A percentile compares a stretch with the other conserved stretches of the same genome.
These are phyloP conservation scores for Sylvia atricapilla DNA, from an alignment of 2,113 vertebrate genomes.

Conservation along the genomic window DNA sequence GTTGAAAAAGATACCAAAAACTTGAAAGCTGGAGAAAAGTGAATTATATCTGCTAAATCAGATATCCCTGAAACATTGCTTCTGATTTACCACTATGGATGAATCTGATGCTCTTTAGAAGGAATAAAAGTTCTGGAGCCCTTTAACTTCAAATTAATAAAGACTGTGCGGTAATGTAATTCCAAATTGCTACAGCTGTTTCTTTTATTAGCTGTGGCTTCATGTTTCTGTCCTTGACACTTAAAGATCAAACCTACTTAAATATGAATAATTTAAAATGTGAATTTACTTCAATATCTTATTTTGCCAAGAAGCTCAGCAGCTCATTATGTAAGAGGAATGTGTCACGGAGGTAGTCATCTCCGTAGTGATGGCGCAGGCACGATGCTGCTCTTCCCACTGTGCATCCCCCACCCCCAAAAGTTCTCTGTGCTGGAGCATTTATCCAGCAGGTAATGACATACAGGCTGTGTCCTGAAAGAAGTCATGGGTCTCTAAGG, in stretches of 20 bases:
- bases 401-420: neutral
- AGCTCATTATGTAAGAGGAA: constrained; percentile 39
- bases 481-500: neutral
- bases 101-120: neutral
- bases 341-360: constrained; percentile 35
- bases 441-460: neutral
- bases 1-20: neutral
- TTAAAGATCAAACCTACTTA: constrained; percentile 59
- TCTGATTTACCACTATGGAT: neutral
- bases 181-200: neutral
- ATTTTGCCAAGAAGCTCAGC: constrained; percentile 26
- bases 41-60: neutral
- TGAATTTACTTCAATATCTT: constrained; percentile 15
- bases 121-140: neutral
- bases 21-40: neutral
- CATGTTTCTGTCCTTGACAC: constrained; percentile 58
- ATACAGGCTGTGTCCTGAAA: neutral
- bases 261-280: constrained; percentile 56
- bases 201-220: constrained; percentile 52
- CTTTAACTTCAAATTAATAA: constrained; percentile 31
- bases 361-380: neutral
- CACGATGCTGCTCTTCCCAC: neutral
- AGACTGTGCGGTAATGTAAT: constrained; percentile 1
- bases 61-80: neutral
- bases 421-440: neutral